A percentile compares a stretch with the other conserved stretches of the same genome.
phyloP scores from a whole-genome alignment of 2,888 invertebrate genomes.

The Mythimna pallens region DNA sequence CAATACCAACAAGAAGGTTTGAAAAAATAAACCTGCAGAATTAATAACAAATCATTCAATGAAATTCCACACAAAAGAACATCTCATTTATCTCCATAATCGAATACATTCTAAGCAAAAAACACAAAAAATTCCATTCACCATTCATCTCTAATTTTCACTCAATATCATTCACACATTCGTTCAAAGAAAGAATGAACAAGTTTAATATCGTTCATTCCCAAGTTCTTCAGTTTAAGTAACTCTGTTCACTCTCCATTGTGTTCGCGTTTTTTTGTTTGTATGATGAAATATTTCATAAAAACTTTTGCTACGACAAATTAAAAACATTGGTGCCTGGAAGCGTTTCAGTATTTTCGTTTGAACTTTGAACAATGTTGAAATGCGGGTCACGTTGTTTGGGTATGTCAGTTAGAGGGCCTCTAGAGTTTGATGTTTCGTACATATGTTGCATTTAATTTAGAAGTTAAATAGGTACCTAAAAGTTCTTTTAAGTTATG shows the following conservation, averaged over 20 bases:
- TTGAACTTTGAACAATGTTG: constrained; percentile 28
- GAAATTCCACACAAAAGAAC: not conserved
- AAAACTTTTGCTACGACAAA: constrained; percentile 47
- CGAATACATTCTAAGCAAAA: constrained; percentile 21
- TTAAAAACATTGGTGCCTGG: constrained; percentile 49
- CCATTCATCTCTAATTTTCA: constrained; percentile 38
- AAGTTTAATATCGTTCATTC: constrained; percentile 1
- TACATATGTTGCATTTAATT: not conserved
- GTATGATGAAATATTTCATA: constrained; percentile 14
- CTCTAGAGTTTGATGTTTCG: not conserved
- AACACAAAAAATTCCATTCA: constrained; percentile 31
- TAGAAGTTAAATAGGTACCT: not conserved
- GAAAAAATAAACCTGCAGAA: not conserved
- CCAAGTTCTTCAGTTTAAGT: not conserved
- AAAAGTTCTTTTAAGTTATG: not conserved
- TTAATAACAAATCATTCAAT: not conserved
- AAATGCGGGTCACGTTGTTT: constrained; percentile 24
- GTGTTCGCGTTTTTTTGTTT: constrained; percentile 8
- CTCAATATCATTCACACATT: constrained; percentile 38
- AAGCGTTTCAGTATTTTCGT: constrained; percentile 40
- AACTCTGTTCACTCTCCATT: constrained; percentile 10
- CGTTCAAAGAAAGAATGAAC: constrained; percentile 27
- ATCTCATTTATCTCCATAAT: constrained; percentile 12
- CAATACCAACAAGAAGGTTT: not conserved
- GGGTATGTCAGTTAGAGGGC: not conserved